A percentile compares a stretch with the other conserved stretches of the same genome.
These are phyloP conservation scores for Thamnaconus septentrionalis DNA, from an alignment of 2,113 vertebrate species.

Conservation along the genomic window DNA sequence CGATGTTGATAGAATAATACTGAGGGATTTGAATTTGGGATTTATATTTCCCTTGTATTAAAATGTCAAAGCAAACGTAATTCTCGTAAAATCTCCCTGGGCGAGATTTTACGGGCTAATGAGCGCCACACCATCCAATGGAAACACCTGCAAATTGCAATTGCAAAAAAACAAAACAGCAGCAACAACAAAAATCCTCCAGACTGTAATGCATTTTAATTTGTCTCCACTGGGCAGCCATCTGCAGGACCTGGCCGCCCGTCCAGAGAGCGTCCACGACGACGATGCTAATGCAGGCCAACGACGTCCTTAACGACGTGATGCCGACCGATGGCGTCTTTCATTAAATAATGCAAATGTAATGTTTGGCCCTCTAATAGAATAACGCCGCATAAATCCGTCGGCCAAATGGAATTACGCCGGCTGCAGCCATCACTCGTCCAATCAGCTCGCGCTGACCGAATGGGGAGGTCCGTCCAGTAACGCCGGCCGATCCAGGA, in stretches of 20 bases:
- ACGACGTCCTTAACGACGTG: slow-evolving; percentile 64
- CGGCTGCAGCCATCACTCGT: slow-evolving; percentile 57
- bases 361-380: slow-evolving; percentile 64
- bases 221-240: slow-evolving; percentile 42
- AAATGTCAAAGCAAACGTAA: no score
- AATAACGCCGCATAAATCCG: slow-evolving; percentile 68
- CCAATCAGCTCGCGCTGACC: slow-evolving; percentile 55
- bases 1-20: no score
- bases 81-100: no score
- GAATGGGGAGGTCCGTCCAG: slow-evolving; percentile 38
- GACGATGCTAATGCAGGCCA: slow-evolving; percentile 55
- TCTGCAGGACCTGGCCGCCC: slow-evolving; percentile 29
- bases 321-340: slow-evolving; percentile 63
- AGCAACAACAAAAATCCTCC: slow-evolving; percentile 11
- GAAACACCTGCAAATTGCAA: neutral
- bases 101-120: no score
- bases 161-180: neutral
- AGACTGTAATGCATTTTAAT: slow-evolving; percentile 50
- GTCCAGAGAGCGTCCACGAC: slow-evolving; percentile 48
- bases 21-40: no score
- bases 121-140: no score
- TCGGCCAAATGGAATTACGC: slow-evolving; percentile 59
- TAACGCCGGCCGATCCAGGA: slow-evolving; percentile 26
- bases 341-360: slow-evolving; percentile 73
- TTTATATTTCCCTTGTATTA: no score